These are phyloP conservation scores for Perca flavescens DNA, from an alignment of 2,113 vertebrate genomes.

Conservation along the genomic window DNA sequence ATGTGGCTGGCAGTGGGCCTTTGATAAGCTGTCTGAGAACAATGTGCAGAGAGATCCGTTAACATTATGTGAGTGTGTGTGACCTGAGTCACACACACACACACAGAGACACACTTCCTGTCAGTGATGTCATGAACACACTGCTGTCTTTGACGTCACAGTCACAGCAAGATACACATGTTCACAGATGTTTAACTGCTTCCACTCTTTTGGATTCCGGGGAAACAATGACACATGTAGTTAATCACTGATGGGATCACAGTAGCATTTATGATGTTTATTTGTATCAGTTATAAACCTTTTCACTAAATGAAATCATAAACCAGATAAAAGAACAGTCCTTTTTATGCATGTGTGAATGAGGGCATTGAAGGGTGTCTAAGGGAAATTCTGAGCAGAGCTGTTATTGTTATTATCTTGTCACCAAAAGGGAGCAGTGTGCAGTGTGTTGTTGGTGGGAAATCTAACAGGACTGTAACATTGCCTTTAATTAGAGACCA, in stretches of 20 bases:
- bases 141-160: slow-evolving; percentile 62
- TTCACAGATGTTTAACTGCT: slow-evolving; percentile 60
- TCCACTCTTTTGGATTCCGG: background rate
- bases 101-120: slow-evolving; percentile 5
- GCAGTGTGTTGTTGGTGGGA: slow-evolving; percentile 39
- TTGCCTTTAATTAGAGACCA: slow-evolving; percentile 68
- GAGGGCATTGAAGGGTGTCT: slow-evolving; percentile 23
- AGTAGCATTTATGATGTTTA: slow-evolving; percentile 40
- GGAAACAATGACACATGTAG: slow-evolving; percentile 38
- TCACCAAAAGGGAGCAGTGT: slow-evolving; percentile 43
- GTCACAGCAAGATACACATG: slow-evolving; percentile 59
- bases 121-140: slow-evolving; percentile 68
- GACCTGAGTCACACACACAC: slow-evolving; percentile 8
- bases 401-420: slow-evolving; percentile 60
- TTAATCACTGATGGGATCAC: slow-evolving; percentile 31
- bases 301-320: slow-evolving; percentile 10
- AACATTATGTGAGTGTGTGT: slow-evolving; percentile 47
- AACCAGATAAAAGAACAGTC: background rate
- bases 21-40: slow-evolving; percentile 71
- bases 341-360: background rate
- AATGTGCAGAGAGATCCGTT: slow-evolving; percentile 54
- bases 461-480: slow-evolving; percentile 43
- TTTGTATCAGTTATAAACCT: slow-evolving; percentile 33
- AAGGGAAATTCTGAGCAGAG: slow-evolving; percentile 26
- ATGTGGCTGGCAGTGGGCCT: slow-evolving; percentile 70